Conservation (phyloP, 2,888 invertebrate genomes). For the Vesta saturnalis region DNA sequence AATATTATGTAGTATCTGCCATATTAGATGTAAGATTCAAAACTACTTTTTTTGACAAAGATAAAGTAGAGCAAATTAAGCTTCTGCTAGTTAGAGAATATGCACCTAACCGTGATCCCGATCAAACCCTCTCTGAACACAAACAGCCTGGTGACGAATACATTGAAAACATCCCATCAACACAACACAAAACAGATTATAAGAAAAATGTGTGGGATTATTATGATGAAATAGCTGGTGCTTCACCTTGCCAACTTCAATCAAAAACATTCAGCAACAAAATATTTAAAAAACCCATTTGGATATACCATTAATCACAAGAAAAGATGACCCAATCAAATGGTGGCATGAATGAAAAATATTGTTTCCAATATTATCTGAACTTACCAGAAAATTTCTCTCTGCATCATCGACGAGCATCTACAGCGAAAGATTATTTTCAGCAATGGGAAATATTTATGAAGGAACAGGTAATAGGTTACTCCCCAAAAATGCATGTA, state of each 20-base stretch:
- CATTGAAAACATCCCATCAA: no score
- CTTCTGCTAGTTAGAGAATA: not conserved
- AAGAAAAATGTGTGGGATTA: no score
- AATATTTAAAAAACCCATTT: not conserved
- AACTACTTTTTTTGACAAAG: no score
- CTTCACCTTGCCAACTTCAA: not conserved
- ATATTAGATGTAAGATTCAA: no score
- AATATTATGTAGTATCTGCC: no score
- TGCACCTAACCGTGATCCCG: not conserved
- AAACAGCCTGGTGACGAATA: no score
- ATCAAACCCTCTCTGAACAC: no score
- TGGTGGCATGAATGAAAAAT: not conserved
- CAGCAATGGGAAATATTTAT: not conserved
- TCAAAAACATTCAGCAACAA: not conserved
- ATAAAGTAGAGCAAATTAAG: not conserved
- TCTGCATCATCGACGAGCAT: not conserved
- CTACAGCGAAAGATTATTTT: not conserved
- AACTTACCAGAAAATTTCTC: not conserved
- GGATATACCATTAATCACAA: no score
- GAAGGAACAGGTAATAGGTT: not conserved
- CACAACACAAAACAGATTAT: not conserved
- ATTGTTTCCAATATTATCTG: not conserved
- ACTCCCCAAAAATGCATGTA: not conserved
- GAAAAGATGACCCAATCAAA: not conserved
- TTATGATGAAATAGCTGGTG: not conserved